phyloP scores from a whole-genome alignment of 2,113 vertebrate species.

The Phylloscopus whistleri region DNA sequence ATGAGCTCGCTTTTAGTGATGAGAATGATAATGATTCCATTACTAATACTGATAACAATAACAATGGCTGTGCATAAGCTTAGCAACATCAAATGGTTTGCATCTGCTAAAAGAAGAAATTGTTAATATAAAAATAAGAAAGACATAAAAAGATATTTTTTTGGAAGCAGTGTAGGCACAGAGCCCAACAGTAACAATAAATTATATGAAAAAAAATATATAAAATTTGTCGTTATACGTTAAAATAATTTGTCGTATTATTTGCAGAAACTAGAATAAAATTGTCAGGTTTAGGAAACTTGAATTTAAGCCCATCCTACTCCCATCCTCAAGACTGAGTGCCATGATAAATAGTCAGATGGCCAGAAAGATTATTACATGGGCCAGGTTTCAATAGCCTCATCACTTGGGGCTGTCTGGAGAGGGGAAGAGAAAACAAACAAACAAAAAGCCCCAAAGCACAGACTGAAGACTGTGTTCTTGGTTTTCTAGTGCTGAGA shows the following conservation, averaged over 20 bases:
- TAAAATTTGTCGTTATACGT: background rate
- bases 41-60: conserved; percentile 57
- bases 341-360: background rate
- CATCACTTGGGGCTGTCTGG: background rate
- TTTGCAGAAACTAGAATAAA: background rate
- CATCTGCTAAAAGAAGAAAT: conserved; percentile 23
- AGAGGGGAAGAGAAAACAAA: background rate
- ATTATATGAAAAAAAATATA: background rate
- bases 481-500: background rate
- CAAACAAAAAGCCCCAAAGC: background rate
- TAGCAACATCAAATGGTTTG: conserved; percentile 13
- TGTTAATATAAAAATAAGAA: conserved; percentile 5
- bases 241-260: background rate
- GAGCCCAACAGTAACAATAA: background rate
- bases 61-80: conserved; percentile 34
- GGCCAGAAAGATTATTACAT: background rate
- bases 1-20: conserved; percentile 62
- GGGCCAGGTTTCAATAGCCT: background rate
- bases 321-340: background rate
- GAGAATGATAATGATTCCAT: conserved; percentile 64
- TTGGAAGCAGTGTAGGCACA: background rate
- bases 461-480: background rate
- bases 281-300: background rate
- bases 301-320: background rate
- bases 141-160: background rate